Evolutionary conservation across 2,113 vertebrate genomes (phyloP), one percentile per base, ranked within the genome.

Genomic region (Centropristis striata): DNA sequence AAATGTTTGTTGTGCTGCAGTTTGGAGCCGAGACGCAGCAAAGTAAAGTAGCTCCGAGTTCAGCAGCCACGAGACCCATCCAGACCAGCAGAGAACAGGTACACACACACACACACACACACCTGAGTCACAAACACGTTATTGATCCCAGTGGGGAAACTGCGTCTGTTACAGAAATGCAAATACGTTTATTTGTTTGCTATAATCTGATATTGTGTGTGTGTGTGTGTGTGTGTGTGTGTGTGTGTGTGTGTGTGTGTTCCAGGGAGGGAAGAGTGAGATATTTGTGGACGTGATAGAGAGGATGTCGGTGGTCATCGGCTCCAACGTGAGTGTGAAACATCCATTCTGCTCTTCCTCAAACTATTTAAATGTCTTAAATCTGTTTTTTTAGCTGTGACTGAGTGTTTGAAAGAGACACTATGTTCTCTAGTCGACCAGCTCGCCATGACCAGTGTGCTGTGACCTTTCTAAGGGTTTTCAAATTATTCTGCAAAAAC

Each of bases 1-100:
- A 32, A 32, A 4, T 54, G 27, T 10, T 79, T 23, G 50, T 36
- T 55, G 16, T 32, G 2, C 1, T 73, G 23, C 53, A 97, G 97
- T 98, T 98, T 63, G 97, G 97, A 59, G 96, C 97, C 0, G 97
- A 98, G 55, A 98, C 97, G 0, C 97, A 98, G 53, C 97, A 98
- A 85, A 97, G 92, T 85, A 97, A 95, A 92, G 96, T 98, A 71
- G 97, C 96, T 9, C 97, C 97, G 0, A 96, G 97, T 74, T 92
- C 94, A 0, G 96, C 97, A 1, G 96, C 97, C 16, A 93, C 93
- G 79, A 94, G 97, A 59, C 96, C 97, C 0, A 95, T 97, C 50
- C 93, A 96, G 90, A 86, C 94, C 18, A 92, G 93, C 59, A 93
- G 95, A 51, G 96, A 97, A 39, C 96, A 96, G 95, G 96, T 97